Evolutionary conservation across 2,113 vertebrate genomes (phyloP).

Genomic region (Labrus mixtus): DNA sequence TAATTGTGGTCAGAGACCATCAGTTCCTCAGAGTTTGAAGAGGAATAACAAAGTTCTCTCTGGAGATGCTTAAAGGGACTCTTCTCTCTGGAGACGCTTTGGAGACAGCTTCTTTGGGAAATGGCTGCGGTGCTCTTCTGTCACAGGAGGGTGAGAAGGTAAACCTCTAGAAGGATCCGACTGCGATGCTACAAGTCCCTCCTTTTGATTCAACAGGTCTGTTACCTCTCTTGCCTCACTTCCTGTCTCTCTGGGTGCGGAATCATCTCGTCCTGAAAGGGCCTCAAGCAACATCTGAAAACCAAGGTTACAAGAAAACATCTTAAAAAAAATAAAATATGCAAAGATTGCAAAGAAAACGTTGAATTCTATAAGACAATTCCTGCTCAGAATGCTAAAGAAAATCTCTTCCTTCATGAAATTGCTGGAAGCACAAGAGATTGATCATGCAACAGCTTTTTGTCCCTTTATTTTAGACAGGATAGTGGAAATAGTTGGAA

Average conservation of each 20-base stretch:
- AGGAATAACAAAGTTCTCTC: slow-evolving; percentile 24
- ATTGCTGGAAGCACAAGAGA: too few species aligned
- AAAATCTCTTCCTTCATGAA: too few species aligned
- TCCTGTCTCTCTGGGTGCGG: slow-evolving; percentile 49
- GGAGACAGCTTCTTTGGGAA: slow-evolving; percentile 58
- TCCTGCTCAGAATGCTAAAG: too few species aligned
- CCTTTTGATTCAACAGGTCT: slow-evolving; percentile 35
- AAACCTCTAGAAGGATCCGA: slow-evolving; percentile 26
- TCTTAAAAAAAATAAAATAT: too few species aligned
- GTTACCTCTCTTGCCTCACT: slow-evolving; percentile 22
- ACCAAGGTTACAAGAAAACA: background rate
- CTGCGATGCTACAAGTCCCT: slow-evolving; percentile 42
- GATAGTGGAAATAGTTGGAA: too few species aligned
- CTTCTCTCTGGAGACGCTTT: slow-evolving; percentile 49
- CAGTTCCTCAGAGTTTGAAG: slow-evolving; percentile 19
- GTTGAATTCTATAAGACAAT: too few species aligned
- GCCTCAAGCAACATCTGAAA: slow-evolving; percentile 90
- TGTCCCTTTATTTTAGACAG: too few species aligned
- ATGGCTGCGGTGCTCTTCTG: slow-evolving; percentile 35
- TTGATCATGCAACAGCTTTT: too few species aligned
- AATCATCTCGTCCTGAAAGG: slow-evolving; percentile 66
- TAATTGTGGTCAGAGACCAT: slow-evolving; percentile 75
- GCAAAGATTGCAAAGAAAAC: too few species aligned
- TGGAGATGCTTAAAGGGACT: slow-evolving; percentile 28
- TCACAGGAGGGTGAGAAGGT: slow-evolving; percentile 11